Conservation (phyloP, 23 tunicate species). For the Aplidium turbinatum region DNA sequence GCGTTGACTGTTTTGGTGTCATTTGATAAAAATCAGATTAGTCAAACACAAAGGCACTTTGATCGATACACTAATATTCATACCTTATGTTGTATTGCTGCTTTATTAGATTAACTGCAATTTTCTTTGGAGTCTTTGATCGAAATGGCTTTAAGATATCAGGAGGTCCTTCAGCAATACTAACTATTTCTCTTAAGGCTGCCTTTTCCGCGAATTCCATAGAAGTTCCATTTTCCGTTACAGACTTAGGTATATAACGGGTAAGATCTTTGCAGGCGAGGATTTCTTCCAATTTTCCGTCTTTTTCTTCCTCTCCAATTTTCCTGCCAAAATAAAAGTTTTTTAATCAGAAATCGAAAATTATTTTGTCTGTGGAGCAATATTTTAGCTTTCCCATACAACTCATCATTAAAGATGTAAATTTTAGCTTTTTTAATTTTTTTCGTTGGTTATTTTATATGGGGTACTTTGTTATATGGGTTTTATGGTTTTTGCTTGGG, state of each 20-base stretch:
- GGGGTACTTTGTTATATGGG: too few relatives aligned
- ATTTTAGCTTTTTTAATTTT: too few relatives aligned
- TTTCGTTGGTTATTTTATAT: too few relatives aligned
- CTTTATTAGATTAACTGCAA: conserved; percentile 76
- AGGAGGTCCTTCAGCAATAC: conserved; percentile 68
- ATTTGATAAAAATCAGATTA: too few relatives aligned
- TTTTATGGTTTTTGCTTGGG: too few relatives aligned
- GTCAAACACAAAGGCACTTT: too few relatives aligned
- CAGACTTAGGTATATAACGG: conserved; percentile 61
- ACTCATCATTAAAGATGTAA: too few relatives aligned
- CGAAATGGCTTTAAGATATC: conserved; percentile 70
- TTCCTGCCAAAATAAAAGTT: conserved; percentile 44
- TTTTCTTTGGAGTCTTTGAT: conserved; percentile 83
- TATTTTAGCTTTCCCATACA: too few relatives aligned
- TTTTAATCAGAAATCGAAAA: background rate
- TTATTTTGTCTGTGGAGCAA: background rate
- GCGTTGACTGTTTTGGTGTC: too few relatives aligned
- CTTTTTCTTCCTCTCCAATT: conserved; percentile 85
- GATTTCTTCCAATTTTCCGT: conserved; percentile 77
- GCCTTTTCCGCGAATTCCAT: conserved; percentile 92
- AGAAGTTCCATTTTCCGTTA: conserved; percentile 77
- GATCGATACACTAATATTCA: too few relatives aligned
- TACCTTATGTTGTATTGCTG: conserved; percentile 93
- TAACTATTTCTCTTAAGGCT: conserved; percentile 52
- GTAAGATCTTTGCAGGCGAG: conserved; percentile 76